These are phyloP conservation scores for Oryzaephilus surinamensis DNA, from an alignment of 1,140 invertebrate species.

Conservation along the genomic window DNA sequence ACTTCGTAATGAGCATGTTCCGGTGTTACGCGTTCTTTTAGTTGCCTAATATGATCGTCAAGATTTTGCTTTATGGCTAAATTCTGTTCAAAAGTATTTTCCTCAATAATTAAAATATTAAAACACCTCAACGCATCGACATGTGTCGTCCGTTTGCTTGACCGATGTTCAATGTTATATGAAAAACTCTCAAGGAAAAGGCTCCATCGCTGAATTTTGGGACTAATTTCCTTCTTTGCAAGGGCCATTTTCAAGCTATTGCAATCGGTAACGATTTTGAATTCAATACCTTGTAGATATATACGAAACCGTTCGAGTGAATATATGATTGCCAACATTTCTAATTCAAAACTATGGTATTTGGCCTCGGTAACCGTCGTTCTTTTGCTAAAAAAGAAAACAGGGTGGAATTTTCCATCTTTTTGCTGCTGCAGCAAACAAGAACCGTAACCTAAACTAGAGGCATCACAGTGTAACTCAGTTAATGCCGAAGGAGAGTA, in stretches of 20 bases:
- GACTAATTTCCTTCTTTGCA: too few relatives aligned
- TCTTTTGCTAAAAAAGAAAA: constrained; percentile 20
- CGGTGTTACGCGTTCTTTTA: background rate
- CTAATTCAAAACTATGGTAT: too few relatives aligned
- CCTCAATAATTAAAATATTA: background rate
- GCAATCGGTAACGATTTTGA: too few relatives aligned
- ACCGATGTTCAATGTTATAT: constrained; percentile 2
- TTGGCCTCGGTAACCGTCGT: too few relatives aligned
- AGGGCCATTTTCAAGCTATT: too few relatives aligned
- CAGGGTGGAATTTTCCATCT: constrained; percentile 15
- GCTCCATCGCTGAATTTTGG: background rate
- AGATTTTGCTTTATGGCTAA: constrained; percentile 1
- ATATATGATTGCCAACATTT: too few relatives aligned
- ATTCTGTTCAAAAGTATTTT: constrained; percentile 4
- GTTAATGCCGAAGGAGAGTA: constrained; percentile 9
- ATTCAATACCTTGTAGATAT: too few relatives aligned
- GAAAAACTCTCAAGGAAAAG: constrained; percentile 1
- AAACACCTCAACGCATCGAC: background rate
- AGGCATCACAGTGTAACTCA: constrained; percentile 8
- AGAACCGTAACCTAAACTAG: constrained; percentile 4
- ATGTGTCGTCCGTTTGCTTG: constrained; percentile 1
- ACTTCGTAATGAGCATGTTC: background rate
- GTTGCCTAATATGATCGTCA: background rate
- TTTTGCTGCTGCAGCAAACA: constrained; percentile 12
- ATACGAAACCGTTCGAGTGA: too few relatives aligned